A percentile compares a stretch with the other conserved stretches of the same genome.
These are phyloP conservation scores for Trisateles emortualis DNA, from an alignment of 2,888 invertebrate species.

Conservation along the genomic window DNA sequence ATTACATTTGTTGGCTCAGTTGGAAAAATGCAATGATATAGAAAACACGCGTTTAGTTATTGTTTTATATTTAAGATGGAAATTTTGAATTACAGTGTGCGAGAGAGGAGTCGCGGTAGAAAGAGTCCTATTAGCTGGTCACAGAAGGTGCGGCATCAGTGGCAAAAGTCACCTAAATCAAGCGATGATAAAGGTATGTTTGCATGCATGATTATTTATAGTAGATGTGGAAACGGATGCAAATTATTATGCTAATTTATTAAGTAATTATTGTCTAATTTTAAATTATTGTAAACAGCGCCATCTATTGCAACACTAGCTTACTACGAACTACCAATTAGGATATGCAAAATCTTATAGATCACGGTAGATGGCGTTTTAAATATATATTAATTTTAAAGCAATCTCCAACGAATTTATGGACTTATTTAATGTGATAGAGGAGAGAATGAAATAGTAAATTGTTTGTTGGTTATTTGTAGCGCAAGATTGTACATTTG, in stretches of 20 bases:
- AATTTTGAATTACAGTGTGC: conserved; percentile 78
- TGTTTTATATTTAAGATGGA: conserved; percentile 45
- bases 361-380: conserved; percentile 50
- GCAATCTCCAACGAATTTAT: too few species aligned
- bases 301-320: conserved; percentile 61
- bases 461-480: conserved; percentile 1
- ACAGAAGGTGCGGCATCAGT: conserved; percentile 88
- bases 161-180: conserved; percentile 84
- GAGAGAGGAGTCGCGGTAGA: conserved; percentile 82
- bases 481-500: too few species aligned
- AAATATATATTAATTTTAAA: conserved; percentile 1
- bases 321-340: conserved; percentile 12
- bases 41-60: conserved; percentile 18
- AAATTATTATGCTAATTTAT: neutral
- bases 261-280: neutral
- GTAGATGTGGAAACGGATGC: neutral
- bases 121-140: conserved; percentile 88
- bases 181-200: conserved; percentile 70
- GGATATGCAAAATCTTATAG: conserved; percentile 20
- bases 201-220: neutral
- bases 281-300: conserved; percentile 41
- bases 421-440: too few species aligned
- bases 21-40: conserved; percentile 20
- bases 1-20: conserved; percentile 56
- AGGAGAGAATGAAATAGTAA: too few species aligned